A percentile compares a stretch with the other conserved stretches of the same genome.
phyloP scores from a whole-genome alignment of 2,797 vertebrate species.

The Neosalanx taihuensis region DNA sequence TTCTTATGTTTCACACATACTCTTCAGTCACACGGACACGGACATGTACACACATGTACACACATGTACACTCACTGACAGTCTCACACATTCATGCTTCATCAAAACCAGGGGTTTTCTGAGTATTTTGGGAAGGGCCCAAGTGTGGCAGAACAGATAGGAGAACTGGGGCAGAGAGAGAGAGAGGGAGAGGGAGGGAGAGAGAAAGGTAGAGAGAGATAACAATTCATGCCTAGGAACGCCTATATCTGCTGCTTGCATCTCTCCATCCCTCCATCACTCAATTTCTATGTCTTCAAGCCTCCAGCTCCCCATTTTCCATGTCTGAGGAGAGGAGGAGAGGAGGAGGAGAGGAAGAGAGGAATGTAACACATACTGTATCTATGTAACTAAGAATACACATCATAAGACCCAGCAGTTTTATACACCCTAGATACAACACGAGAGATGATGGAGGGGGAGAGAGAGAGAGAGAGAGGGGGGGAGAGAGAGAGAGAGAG shows the following conservation, averaged over 20 bases:
- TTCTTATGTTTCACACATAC: too few relatives aligned
- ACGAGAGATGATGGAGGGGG: background rate
- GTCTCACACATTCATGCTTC: too few relatives aligned
- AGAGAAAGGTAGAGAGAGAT: background rate
- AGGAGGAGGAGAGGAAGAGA: slow-evolving; percentile 17
- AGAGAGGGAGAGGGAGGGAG: background rate
- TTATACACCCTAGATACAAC: background rate
- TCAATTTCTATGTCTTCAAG: slow-evolving; percentile 5
- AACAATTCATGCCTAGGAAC: too few relatives aligned
- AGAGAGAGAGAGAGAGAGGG: background rate
- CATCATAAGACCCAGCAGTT: background rate
- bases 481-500: background rate
- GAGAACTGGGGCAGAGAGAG: background rate
- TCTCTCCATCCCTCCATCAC: background rate
- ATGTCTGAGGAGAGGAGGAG: too few relatives aligned
- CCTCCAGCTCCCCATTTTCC: background rate
- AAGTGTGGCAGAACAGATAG: too few relatives aligned
- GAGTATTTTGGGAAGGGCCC: too few relatives aligned
- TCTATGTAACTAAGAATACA: slow-evolving; percentile 28
- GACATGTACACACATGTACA: too few relatives aligned
- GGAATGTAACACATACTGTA: too few relatives aligned
- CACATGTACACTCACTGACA: too few relatives aligned
- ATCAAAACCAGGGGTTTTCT: too few relatives aligned
- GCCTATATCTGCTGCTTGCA: too few relatives aligned
- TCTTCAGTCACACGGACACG: too few relatives aligned